phyloP scores from a whole-genome alignment of 2,888 invertebrate species.

The Melieria crassipennis region DNA sequence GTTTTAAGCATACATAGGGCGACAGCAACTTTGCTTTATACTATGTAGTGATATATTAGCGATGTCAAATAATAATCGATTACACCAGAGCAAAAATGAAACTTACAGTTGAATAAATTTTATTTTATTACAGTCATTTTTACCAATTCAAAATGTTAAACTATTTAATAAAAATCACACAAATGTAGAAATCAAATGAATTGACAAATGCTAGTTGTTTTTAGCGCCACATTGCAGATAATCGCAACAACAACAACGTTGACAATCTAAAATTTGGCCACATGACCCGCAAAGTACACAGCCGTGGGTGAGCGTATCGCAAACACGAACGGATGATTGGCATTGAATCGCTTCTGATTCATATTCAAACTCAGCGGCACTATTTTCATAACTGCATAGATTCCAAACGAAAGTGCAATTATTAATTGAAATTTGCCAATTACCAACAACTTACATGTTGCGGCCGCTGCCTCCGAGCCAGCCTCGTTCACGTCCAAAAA shows the following conservation, averaged over 20 bases:
- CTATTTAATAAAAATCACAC: no score
- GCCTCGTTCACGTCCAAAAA: constrained; percentile 89
- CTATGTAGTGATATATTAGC: no score
- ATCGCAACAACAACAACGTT: background rate
- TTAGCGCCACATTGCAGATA: background rate
- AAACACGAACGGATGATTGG: constrained; percentile 61
- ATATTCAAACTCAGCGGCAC: constrained; percentile 55
- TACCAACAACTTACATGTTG: constrained; percentile 67
- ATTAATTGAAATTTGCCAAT: background rate
- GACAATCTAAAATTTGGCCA: constrained; percentile 40
- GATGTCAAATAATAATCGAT: no score
- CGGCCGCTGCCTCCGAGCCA: constrained; percentile 89
- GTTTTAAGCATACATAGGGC: no score
- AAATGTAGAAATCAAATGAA: no score
- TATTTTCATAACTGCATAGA: constrained; percentile 51
- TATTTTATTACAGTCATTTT: no score
- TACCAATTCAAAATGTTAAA: no score
- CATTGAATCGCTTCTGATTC: constrained; percentile 53
- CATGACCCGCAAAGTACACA: constrained; percentile 56
- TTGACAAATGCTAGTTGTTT: no score
- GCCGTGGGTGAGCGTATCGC: constrained; percentile 50
- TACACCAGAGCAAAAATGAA: no score
- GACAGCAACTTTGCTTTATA: no score
- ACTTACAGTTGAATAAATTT: no score
- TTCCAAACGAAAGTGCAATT: background rate